Base-by-base conservation (phyloP, 2,113 vertebrate species). In the Mohoua ochrocephala region DNA sequence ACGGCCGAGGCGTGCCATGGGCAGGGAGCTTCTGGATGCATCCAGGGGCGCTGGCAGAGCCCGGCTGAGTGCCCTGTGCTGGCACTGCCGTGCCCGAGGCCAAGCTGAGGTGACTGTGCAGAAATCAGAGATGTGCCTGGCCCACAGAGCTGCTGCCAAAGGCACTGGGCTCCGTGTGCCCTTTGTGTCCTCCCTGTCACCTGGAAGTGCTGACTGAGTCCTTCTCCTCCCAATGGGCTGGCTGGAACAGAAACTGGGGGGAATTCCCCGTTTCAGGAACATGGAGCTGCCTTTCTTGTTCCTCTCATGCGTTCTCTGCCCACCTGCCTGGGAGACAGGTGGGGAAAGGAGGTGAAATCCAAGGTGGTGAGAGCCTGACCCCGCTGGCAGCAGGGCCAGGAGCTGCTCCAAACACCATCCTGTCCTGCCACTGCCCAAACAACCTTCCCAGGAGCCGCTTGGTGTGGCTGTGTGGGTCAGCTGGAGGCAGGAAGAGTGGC, bases 381-480 rank as follows among this genome's bases (percentile, higher is more conserved):
- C 22, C 1, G 4, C n/a, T 4, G 1, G 22, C 49, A 76, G 64
- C 1, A 3, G 30, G 9, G 35, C 13, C 1, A 21, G 64, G 45
- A 75, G n/a, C 56, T 8, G 31, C 61, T 63, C 47, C 12, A 23
- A 84, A 13, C 45, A 8, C 15, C 7, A 3, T 19, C 52, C 15
- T 7, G 13, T 22, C 9, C 57, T 52, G 24, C 33, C 57, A 23
- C 50, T 57, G 42, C 42, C 15, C 60, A 45, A 41, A 31, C 1
- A n/a, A 30, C 24, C 28, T 35, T 5, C 7, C 13, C 4, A 6
- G 80, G 64, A 73, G n/a, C 30, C 3, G 2, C 42, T 42, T 0
- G 0, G 20, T 5, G 37, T 7, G 44, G 44, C 77, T n/a, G n/a
- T 15, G n/a, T 0, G 2, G 63, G 12, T 27, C 63, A 56, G 41